phyloP scores from a whole-genome alignment of 2,888 invertebrate genomes.

The Andrena haemorrhoa region DNA sequence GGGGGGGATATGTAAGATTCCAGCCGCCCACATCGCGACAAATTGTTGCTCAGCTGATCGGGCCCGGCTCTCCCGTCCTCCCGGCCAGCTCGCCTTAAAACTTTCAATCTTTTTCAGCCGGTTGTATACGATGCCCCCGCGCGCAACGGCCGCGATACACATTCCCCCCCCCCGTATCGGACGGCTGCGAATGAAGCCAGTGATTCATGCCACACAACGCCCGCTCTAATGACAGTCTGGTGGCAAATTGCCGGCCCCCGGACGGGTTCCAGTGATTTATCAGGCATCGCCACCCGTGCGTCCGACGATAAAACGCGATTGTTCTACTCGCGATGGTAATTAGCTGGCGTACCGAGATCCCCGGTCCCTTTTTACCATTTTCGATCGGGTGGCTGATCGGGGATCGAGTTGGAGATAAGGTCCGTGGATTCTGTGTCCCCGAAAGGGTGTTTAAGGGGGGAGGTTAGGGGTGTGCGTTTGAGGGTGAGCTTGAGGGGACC shows the following conservation, averaged over 20 bases:
- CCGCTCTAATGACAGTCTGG: conserved; percentile 67
- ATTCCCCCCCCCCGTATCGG: conserved; percentile 40
- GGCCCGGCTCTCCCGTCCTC: conserved; percentile 11
- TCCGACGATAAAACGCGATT: conserved; percentile 54
- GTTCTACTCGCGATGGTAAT: conserved; percentile 47
- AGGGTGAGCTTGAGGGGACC: background rate
- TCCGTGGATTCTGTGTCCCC: background rate
- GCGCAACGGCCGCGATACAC: conserved; percentile 50
- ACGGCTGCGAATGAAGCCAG: conserved; percentile 28
- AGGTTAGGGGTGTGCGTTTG: background rate
- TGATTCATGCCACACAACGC: conserved; percentile 65
- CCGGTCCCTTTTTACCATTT: background rate
- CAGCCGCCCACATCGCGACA: conserved; percentile 72
- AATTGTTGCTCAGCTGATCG: conserved; percentile 74
- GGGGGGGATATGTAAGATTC: conserved; percentile 74
- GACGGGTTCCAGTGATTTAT: conserved; percentile 67
- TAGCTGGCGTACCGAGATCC: background rate
- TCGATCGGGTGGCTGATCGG: conserved; percentile 26
- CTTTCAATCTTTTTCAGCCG: conserved; percentile 59
- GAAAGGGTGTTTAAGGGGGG: background rate
- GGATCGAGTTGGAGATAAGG: background rate
- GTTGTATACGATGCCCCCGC: background rate
- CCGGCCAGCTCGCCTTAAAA: conserved; percentile 39
- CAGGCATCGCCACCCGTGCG: conserved; percentile 64
- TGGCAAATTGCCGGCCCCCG: conserved; percentile 69